Conservation (phyloP, 2,888 invertebrate species). For the Tryphoninae sp. region DNA sequence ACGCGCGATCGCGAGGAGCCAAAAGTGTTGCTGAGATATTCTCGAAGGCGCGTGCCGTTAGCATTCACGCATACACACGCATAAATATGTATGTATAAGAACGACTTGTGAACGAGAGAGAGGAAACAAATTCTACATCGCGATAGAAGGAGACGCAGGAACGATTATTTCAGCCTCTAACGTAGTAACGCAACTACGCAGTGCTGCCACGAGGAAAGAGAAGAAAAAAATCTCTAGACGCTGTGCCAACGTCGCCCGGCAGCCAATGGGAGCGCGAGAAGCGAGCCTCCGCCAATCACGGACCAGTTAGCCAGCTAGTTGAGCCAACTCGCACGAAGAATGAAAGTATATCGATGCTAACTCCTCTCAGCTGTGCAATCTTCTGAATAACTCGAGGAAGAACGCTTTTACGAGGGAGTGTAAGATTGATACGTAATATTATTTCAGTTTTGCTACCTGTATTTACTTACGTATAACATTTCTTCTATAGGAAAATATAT, state of each 20-base stretch:
- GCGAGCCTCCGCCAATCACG: conserved; percentile 35
- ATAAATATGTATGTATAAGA: conserved; percentile 1
- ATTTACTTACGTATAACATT: neutral
- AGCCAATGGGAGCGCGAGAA: conserved; percentile 43
- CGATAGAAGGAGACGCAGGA: neutral
- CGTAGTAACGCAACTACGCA: neutral
- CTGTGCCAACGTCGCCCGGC: conserved; percentile 37
- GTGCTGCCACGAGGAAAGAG: neutral
- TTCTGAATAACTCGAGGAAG: neutral
- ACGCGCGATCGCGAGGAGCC: conserved; percentile 31
- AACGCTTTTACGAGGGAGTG: neutral
- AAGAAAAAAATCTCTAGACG: conserved; percentile 1
- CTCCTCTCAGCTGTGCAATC: neutral
- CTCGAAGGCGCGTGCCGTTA: conserved; percentile 25
- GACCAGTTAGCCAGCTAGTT: neutral
- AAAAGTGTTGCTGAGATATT: conserved; percentile 17
- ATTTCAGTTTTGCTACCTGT: neutral
- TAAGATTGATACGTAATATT: no score
- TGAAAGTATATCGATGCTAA: neutral
- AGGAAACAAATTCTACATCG: conserved; percentile 9
- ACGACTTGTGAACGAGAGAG: conserved; percentile 5
- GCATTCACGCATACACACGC: conserved; percentile 2
- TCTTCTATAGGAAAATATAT: neutral
- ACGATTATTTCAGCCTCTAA: conserved; percentile 52
- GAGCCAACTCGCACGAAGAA: conserved; percentile 5